These are phyloP conservation scores for Ctenopoma kingsleyae DNA, from an alignment of 2,797 vertebrate genomes.

Conservation along the genomic window DNA sequence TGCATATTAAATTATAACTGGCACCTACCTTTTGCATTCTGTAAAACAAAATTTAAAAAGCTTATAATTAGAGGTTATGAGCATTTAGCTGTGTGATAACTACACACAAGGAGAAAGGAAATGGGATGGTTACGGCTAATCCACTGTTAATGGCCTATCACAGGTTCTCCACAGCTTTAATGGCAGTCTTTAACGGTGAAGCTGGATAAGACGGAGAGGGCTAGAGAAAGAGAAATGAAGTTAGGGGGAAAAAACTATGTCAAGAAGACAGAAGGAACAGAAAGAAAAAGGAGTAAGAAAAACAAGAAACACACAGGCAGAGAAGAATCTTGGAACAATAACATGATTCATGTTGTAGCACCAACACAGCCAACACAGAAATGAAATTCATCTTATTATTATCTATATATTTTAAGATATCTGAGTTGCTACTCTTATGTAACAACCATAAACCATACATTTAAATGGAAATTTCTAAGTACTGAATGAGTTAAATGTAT, in stretches of 20 bases:
- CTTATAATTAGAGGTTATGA: constrained; percentile 52
- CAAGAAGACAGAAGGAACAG: not conserved
- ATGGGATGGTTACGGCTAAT: constrained; percentile 60
- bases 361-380: not conserved
- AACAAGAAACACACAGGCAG: constrained; percentile 15
- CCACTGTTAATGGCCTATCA: constrained; percentile 59
- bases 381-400: not conserved
- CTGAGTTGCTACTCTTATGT: not conserved
- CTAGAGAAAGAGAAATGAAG: not conserved
- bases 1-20: constrained; percentile 8
- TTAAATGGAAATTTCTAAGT: not conserved
- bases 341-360: not conserved
- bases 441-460: not conserved
- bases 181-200: constrained; percentile 42
- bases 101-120: constrained; percentile 35
- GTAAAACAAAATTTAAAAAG: constrained; percentile 46
- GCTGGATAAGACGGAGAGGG: constrained; percentile 11
- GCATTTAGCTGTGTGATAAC: constrained; percentile 51
- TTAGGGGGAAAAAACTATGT: not conserved
- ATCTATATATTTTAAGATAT: not conserved
- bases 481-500: not conserved
- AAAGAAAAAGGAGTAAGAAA: not conserved
- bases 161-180: constrained; percentile 47
- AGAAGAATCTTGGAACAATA: not conserved
- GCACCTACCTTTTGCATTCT: constrained; percentile 10